Conservation (phyloP, 2,888 invertebrate species). For the Cactoblastis cactorum region DNA sequence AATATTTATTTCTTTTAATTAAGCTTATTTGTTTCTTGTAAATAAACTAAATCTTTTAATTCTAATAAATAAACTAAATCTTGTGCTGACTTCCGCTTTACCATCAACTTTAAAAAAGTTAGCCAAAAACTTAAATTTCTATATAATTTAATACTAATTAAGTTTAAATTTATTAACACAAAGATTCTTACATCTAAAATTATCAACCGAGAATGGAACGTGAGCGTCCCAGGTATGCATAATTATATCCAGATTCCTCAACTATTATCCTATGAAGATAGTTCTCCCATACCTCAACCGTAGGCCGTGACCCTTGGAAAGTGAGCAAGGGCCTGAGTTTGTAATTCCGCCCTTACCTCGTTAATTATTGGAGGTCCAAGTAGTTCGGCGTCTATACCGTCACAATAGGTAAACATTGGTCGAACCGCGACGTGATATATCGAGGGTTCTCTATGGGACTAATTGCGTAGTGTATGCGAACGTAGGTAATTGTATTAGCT, state of each 20-base stretch:
- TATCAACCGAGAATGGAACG: too few relatives aligned
- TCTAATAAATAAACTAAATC: too few relatives aligned
- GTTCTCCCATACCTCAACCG: background rate
- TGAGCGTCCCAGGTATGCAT: background rate
- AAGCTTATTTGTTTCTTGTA: too few relatives aligned
- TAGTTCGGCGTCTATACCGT: background rate
- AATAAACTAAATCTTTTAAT: too few relatives aligned
- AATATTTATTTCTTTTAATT: too few relatives aligned
- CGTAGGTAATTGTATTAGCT: background rate
- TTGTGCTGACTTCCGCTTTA: too few relatives aligned
- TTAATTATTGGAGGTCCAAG: slow-evolving; percentile 2
- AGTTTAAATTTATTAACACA: too few relatives aligned
- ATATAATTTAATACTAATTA: too few relatives aligned
- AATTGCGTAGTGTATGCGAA: background rate
- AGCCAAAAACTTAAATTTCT: too few relatives aligned
- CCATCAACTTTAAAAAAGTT: too few relatives aligned
- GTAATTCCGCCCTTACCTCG: slow-evolving; percentile 4
- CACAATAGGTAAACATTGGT: background rate
- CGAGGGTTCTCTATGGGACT: background rate
- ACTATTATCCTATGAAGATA: background rate
- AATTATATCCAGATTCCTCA: background rate
- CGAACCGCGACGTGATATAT: background rate
- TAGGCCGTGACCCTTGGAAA: background rate
- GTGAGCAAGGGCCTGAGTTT: background rate
- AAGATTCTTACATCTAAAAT: too few relatives aligned